Base-by-base conservation (phyloP, 2,113 vertebrate genomes). In the Amblyornis subalaris region DNA sequence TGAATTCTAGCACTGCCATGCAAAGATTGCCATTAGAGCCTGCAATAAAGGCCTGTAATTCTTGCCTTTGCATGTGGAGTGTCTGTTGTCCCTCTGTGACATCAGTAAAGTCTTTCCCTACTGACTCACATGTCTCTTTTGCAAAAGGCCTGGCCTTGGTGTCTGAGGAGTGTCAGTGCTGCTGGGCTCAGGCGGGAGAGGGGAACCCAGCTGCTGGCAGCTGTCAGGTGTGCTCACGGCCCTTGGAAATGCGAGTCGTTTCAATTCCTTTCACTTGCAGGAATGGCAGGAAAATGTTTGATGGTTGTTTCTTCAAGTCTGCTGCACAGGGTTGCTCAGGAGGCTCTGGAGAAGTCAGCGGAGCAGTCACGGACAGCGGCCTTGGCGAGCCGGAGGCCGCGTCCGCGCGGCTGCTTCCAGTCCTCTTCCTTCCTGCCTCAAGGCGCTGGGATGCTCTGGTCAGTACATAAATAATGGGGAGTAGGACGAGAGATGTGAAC, bases 1-100 rank as follows among this genome's bases (percentile, higher is more conserved):
- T 73, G 81, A 94, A 93, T 95, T 95, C 73, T 82, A 91, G 74
- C 70, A 74, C 31, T 55, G 69, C 42, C 70, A 74, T 72, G 57
- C 36, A 92, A 94, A 88, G 77, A 88, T 89, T 24, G 22, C 91
- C 60, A 77, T 82, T 95, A 91, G 92, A 94, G 60, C 31, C 61
- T 65, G 77, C 58, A 78, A 51, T 73, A 88, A 95, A 95, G 78
- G 69, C 78, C 64, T 77, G 13, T 88, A 80, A 72, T 75, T 94
- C 66, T 85, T 92, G 67, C 48, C n/a, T 95, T 87, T 54, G n/a
- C 69, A 53, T 47, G 48, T 67, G 74, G 84, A 78, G 10, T 50
- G 3, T 48, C 33, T 81, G 60, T 11, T 69, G 65, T 20, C 55
- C 19, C 66, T 77, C 44, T 47, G 64, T 47, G 73, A 86, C 65